Percentiles rank a stretch among this genome's conserved stretches.
These are phyloP conservation scores for Sarcophaga peregrina DNA, from an alignment of 1,140 invertebrate species.

Conservation along the genomic window DNA sequence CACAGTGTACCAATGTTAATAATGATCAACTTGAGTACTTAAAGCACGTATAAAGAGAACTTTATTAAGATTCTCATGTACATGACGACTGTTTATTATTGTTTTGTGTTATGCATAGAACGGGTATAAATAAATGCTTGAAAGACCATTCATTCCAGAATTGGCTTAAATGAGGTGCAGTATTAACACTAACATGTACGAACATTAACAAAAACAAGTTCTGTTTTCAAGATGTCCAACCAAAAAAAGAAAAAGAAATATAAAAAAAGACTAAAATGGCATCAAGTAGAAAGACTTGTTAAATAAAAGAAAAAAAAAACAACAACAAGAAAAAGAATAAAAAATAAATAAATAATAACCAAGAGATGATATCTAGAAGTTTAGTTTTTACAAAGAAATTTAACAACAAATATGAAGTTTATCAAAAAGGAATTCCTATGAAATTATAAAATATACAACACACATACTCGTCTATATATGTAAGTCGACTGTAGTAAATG, in stretches of 20 bases:
- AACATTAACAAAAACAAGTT: neutral
- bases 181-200: conserved; percentile 2
- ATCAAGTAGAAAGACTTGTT: conserved; percentile 22
- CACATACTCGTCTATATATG: too few species aligned
- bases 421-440: neutral
- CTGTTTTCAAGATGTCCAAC: neutral
- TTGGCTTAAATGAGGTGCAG: conserved; percentile 18
- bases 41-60: neutral
- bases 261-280: neutral
- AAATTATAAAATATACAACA: neutral
- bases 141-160: neutral
- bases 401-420: neutral
- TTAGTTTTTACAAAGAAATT: neutral
- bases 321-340: neutral
- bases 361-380: conserved; percentile 36
- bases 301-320: neutral
- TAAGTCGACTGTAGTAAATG: too few species aligned
- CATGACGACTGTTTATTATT: neutral
- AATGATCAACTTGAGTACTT: neutral
- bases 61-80: neutral
- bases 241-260: too few species aligned
- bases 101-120: too few species aligned
- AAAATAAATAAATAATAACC: conserved; percentile 39
- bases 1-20: neutral
- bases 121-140: too few species aligned